These are phyloP conservation scores for Porites cylindrica DNA, from an alignment of 92 coral and sea anemone genomes.

Conservation along the genomic window DNA sequence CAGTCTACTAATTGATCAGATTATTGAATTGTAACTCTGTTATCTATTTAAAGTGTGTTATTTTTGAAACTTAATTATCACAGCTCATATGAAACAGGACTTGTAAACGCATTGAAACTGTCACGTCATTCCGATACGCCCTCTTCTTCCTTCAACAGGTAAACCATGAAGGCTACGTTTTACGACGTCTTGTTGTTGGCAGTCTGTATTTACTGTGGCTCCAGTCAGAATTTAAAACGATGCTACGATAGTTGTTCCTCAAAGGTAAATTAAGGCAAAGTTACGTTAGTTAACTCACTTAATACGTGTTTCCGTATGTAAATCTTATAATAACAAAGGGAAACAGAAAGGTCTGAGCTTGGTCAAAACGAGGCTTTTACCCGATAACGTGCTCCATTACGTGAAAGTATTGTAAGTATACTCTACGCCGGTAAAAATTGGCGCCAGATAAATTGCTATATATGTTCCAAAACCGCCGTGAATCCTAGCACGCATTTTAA, in stretches of 20 bases:
- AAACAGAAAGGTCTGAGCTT: not conserved
- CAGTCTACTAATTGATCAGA: too few species aligned
- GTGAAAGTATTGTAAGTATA: not conserved
- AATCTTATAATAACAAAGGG: not conserved
- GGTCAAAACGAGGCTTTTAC: too few species aligned
- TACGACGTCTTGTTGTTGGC: not conserved
- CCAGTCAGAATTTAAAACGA: conserved; percentile 2
- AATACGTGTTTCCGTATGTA: not conserved
- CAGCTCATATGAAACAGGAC: too few species aligned
- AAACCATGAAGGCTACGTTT: not conserved
- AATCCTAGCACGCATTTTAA: not conserved
- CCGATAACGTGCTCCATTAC: too few species aligned
- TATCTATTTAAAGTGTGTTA: too few species aligned
- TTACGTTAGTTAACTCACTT: not conserved
- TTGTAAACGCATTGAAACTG: not conserved
- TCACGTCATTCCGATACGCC: not conserved
- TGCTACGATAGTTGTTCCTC: conserved; percentile 17
- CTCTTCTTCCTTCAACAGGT: not conserved
- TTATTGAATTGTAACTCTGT: too few species aligned
- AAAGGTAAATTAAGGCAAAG: conserved; percentile 20
- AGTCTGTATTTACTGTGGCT: not conserved
- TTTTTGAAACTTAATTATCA: too few species aligned
- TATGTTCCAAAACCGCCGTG: not conserved
- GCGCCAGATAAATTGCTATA: not conserved
- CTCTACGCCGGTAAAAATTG: not conserved